Evolutionary conservation across 2,888 invertebrate species (phyloP).

Genomic region (Eudemis profundana): DNA sequence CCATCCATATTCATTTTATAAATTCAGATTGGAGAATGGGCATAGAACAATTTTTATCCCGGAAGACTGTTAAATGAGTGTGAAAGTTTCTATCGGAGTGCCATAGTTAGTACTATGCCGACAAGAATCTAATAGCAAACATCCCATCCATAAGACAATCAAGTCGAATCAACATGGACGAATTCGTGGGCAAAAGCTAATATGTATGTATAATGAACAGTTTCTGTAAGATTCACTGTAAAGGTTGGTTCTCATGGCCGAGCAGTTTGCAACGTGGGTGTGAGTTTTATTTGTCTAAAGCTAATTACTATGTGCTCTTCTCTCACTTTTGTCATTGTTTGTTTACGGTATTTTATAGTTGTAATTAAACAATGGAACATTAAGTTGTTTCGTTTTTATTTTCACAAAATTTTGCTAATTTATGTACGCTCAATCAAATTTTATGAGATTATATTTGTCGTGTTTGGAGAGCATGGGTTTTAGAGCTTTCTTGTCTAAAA

Average conservation of each 20-base stretch:
- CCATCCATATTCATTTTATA: no score
- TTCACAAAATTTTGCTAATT: slow-evolving; percentile 18
- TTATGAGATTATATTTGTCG: slow-evolving; percentile 2
- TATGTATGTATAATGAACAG: background rate
- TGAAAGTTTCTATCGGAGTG: no score
- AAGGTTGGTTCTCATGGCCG: slow-evolving; percentile 4
- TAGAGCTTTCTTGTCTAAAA: background rate
- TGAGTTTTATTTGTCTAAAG: slow-evolving; percentile 35
- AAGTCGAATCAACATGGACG: no score
- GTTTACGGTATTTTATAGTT: slow-evolving; percentile 35
- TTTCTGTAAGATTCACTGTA: background rate
- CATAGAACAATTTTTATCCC: no score
- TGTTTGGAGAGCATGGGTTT: no score
- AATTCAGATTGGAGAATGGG: no score
- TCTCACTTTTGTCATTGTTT: slow-evolving; percentile 32
- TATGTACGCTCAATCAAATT: background rate
- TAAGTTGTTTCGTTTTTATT: slow-evolving; percentile 26
- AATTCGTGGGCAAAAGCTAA: no score
- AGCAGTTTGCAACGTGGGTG: slow-evolving; percentile 3
- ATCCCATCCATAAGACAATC: no score
- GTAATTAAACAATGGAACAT: slow-evolving; percentile 36
- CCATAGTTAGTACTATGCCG: no score
- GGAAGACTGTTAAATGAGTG: no score
- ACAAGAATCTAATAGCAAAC: no score
- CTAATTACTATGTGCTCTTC: slow-evolving; percentile 25